Percentiles rank a stretch among this genome's conserved stretches.
Evolutionary conservation across 2,888 invertebrate species (phyloP).

Genomic region (Schrankia costaestrigalis): DNA sequence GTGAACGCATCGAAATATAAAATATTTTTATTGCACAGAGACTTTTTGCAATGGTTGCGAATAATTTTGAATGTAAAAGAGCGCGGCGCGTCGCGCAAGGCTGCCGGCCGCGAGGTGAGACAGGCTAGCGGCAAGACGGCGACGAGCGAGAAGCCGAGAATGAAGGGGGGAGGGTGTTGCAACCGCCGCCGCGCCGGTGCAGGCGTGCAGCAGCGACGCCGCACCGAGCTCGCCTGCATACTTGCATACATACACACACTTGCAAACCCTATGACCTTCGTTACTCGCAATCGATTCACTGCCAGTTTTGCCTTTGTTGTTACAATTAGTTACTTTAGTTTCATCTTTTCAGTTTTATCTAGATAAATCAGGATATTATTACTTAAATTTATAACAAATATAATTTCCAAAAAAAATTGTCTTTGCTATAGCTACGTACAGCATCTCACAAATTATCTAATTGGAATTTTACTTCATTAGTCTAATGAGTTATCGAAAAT

Average conservation of each 20-base stretch:
- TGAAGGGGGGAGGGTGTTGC: slow-evolving; percentile 80
- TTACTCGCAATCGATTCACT: slow-evolving; percentile 74
- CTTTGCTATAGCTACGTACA: background rate
- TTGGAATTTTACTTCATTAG: slow-evolving; percentile 20
- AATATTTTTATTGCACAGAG: slow-evolving; percentile 78
- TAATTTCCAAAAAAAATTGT: background rate
- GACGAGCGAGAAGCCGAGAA: slow-evolving; percentile 78
- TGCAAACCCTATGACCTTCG: slow-evolving; percentile 75
- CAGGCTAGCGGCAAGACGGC: slow-evolving; percentile 80
- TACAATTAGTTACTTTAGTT: slow-evolving; percentile 51
- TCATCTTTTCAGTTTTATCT: too few relatives aligned
- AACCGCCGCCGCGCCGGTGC: slow-evolving; percentile 79
- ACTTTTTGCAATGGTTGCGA: slow-evolving; percentile 79
- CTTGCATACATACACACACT: slow-evolving; percentile 77
- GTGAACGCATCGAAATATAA: slow-evolving; percentile 63
- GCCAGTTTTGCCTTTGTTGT: slow-evolving; percentile 65
- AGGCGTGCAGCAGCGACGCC: slow-evolving; percentile 80
- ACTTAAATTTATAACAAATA: background rate
- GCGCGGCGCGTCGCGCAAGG: slow-evolving; percentile 81
- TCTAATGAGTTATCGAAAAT: background rate
- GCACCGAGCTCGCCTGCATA: slow-evolving; percentile 80
- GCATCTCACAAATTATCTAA: slow-evolving; percentile 8
- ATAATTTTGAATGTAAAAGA: slow-evolving; percentile 80
- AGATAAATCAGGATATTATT: background rate
- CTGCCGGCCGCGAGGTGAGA: slow-evolving; percentile 81